phyloP scores from a whole-genome alignment of 1,140 invertebrate species.

The Thaumatotibia leucotreta region DNA sequence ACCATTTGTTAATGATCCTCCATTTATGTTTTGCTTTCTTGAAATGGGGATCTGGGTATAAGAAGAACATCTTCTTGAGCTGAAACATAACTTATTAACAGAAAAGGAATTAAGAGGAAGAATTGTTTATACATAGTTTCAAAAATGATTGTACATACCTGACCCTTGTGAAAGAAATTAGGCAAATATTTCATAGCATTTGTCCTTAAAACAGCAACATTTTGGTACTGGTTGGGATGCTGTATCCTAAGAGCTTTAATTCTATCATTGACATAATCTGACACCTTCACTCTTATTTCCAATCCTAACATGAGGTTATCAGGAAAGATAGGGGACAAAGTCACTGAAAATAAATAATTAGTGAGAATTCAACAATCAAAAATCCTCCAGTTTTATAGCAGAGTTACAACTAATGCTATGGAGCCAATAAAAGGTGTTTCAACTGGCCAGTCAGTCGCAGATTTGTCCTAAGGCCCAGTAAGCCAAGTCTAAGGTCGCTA shows the following conservation, averaged over 20 bases:
- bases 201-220: slow-evolving; percentile 96
- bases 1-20: slow-evolving; percentile 96
- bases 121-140: no score
- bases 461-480: background rate
- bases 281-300: slow-evolving; percentile 99
- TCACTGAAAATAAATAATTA: slow-evolving; percentile 79
- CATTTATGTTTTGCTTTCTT: slow-evolving; percentile 99
- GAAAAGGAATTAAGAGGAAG: background rate
- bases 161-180: slow-evolving; percentile 97
- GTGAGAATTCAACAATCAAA: background rate
- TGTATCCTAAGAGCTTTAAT: slow-evolving; percentile 91
- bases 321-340: slow-evolving; percentile 94
- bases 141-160: slow-evolving; percentile 77
- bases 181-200: slow-evolving; percentile 99
- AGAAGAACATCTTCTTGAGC: slow-evolving; percentile 98
- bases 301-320: slow-evolving; percentile 94
- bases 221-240: slow-evolving; percentile 88
- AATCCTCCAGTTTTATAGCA: no score
- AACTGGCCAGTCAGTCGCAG: background rate
- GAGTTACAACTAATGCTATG: no score
- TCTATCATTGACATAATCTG: slow-evolving; percentile 97
- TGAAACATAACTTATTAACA: slow-evolving; percentile 75
- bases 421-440: no score
- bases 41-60: slow-evolving; percentile 99
- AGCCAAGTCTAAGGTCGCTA: no score